phyloP scores from a whole-genome alignment of 2,888 invertebrate species.

The Adelphocoris suturalis region DNA sequence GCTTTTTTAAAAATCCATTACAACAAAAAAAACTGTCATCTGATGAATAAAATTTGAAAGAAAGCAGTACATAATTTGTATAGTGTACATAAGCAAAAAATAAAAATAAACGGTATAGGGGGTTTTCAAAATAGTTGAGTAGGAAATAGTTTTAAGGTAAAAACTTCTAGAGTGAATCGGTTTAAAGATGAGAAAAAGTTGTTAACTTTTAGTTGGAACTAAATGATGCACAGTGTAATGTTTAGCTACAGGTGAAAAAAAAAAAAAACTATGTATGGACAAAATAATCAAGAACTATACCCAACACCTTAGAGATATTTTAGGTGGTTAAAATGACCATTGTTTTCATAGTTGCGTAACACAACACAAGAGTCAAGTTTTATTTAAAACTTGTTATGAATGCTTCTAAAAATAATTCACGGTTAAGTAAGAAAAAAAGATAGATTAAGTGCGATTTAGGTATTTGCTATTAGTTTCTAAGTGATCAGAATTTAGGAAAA shows the following conservation, averaged over 20 bases:
- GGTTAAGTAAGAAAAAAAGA: slow-evolving; percentile 53
- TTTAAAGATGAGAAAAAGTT: slow-evolving; percentile 45
- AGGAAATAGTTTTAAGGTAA: slow-evolving; percentile 57
- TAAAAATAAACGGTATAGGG: slow-evolving; percentile 51
- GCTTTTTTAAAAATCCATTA: slow-evolving; percentile 49
- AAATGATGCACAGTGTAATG: slow-evolving; percentile 63
- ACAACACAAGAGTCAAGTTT: slow-evolving; percentile 6
- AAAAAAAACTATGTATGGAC: slow-evolving; percentile 24
- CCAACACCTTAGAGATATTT: slow-evolving; percentile 57
- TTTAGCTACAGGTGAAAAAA: slow-evolving; percentile 35
- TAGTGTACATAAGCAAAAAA: slow-evolving; percentile 68
- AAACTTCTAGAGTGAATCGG: slow-evolving; percentile 44
- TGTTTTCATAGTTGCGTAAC: slow-evolving; percentile 47
- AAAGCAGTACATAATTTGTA: slow-evolving; percentile 63
- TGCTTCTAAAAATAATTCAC: slow-evolving; percentile 58
- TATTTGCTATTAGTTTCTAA: slow-evolving; percentile 67
- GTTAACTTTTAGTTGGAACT: slow-evolving; percentile 63
- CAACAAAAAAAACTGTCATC: slow-evolving; percentile 9
- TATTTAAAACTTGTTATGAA: slow-evolving; percentile 16
- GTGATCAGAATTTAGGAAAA: slow-evolving; percentile 41
- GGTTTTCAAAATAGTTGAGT: slow-evolving; percentile 58
- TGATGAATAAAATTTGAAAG: slow-evolving; percentile 28
- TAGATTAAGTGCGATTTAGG: slow-evolving; percentile 67
- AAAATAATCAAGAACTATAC: slow-evolving; percentile 41
- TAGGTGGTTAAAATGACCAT: slow-evolving; percentile 54